phyloP scores from a whole-genome alignment of 2,888 invertebrate genomes.

The Heliconius ismenius region DNA sequence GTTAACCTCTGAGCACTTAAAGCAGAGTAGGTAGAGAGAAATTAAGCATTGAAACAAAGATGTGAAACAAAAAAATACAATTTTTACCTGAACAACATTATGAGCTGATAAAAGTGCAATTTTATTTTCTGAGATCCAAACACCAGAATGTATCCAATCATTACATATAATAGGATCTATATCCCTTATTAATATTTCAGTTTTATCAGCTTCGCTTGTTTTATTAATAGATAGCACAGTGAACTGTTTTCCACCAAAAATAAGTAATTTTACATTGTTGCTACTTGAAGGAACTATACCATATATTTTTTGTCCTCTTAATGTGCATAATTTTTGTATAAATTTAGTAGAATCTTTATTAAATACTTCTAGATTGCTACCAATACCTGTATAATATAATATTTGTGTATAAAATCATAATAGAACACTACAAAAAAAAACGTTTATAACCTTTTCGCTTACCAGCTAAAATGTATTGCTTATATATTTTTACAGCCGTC shows the following conservation, averaged over 20 bases:
- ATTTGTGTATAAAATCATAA: not conserved
- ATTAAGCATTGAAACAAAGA: not conserved
- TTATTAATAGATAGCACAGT: slow-evolving; percentile 51
- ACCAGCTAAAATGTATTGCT: slow-evolving; percentile 75
- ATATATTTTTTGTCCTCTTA: slow-evolving; percentile 82
- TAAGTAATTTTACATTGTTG: slow-evolving; percentile 59
- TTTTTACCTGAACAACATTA: slow-evolving; percentile 80
- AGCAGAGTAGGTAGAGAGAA: too few species aligned
- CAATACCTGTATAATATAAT: slow-evolving; percentile 76
- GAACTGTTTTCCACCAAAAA: slow-evolving; percentile 83
- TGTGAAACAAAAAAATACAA: not conserved
- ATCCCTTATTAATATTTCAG: slow-evolving; percentile 42
- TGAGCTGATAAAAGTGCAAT: slow-evolving; percentile 85
- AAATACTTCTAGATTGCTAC: slow-evolving; percentile 70
- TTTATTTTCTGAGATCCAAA: slow-evolving; percentile 71
- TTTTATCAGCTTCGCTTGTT: slow-evolving; percentile 35
- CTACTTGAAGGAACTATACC: slow-evolving; percentile 70
- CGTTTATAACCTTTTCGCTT: slow-evolving; percentile 43
- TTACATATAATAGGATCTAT: slow-evolving; percentile 61
- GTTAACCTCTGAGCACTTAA: too few species aligned
- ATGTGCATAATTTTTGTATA: slow-evolving; percentile 51
- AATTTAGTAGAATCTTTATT: slow-evolving; percentile 49
- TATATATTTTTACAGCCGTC: slow-evolving; percentile 74
- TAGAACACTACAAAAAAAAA: slow-evolving; percentile 44
- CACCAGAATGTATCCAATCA: slow-evolving; percentile 86